Conservation (phyloP, 1,140 invertebrate species). For the Carposina sasakii region DNA sequence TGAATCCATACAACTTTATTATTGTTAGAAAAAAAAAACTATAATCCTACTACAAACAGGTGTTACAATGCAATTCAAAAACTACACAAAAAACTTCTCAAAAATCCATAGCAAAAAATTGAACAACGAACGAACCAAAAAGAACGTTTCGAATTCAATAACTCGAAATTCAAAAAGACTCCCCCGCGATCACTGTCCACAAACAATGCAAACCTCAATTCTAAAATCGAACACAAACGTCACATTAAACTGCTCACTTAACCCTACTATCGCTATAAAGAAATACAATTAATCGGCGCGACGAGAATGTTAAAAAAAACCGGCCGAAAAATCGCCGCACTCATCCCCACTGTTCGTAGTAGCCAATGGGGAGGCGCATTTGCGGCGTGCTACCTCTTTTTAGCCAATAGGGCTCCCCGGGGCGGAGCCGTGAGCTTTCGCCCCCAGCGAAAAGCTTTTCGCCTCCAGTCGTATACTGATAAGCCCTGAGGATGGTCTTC, state of each 20-base stretch:
- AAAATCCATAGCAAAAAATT: too few relatives aligned
- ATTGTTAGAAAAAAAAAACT: too few relatives aligned
- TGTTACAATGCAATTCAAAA: too few relatives aligned
- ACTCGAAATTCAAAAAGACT: too few relatives aligned
- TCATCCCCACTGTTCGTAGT: conserved; percentile 36
- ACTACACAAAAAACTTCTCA: too few relatives aligned
- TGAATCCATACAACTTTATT: too few relatives aligned
- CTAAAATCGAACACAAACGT: conserved; percentile 32
- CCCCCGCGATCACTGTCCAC: too few relatives aligned
- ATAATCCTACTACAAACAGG: too few relatives aligned
- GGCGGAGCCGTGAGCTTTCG: conserved; percentile 67
- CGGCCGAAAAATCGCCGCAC: conserved; percentile 62
- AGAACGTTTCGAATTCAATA: too few relatives aligned
- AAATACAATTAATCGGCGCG: conserved; percentile 65
- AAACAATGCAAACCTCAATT: too few relatives aligned
- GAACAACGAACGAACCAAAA: too few relatives aligned
- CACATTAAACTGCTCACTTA: conserved; percentile 55
- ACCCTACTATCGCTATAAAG: conserved; percentile 64
- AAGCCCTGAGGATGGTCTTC: conserved; percentile 68
- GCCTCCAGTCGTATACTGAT: conserved; percentile 71
- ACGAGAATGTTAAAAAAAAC: conserved; percentile 64
- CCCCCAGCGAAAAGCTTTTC: conserved; percentile 69
- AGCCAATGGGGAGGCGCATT: conserved; percentile 52
- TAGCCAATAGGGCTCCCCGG: conserved; percentile 58
- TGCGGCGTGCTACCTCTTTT: conserved; percentile 37